phyloP scores from a whole-genome alignment of 37 sponge, comb jelly and placozoan species.

The Haliclona indistincta region DNA sequence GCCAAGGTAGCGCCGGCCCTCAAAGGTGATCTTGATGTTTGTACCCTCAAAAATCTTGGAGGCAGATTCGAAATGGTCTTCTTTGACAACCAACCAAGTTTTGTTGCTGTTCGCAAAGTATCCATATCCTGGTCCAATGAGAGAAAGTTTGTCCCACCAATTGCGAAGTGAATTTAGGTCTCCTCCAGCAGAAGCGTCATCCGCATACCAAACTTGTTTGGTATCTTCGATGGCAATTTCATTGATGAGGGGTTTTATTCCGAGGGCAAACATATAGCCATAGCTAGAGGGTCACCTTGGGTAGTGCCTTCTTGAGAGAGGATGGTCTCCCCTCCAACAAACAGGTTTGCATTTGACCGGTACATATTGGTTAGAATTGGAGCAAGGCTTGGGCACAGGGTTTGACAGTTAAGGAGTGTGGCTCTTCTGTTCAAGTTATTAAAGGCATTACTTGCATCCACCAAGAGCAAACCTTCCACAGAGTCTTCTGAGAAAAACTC shows the following conservation, averaged over 20 bases:
- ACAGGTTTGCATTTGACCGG: neutral
- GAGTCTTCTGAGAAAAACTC: neutral
- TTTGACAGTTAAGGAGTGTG: slow-evolving; percentile 1
- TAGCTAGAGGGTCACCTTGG: slow-evolving; percentile 40
- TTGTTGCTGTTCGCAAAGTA: no score
- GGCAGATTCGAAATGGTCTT: slow-evolving; percentile 24
- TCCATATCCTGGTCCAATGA: slow-evolving; percentile 38
- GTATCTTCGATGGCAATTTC: slow-evolving; percentile 6
- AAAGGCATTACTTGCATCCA: slow-evolving; percentile 19
- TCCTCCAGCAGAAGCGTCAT: no score
- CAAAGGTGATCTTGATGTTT: slow-evolving; percentile 33
- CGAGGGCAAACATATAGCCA: slow-evolving; percentile 61
- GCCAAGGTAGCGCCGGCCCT: slow-evolving; percentile 57
- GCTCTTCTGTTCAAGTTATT: slow-evolving; percentile 11
- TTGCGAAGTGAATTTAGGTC: slow-evolving; percentile 24
- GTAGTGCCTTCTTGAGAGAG: slow-evolving; percentile 36
- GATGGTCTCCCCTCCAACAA: slow-evolving; percentile 3
- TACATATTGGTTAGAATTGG: slow-evolving; percentile 10
- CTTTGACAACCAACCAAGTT: no score
- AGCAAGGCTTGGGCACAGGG: slow-evolving; percentile 4
- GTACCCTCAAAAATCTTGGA: slow-evolving; percentile 32
- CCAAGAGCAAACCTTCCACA: neutral
- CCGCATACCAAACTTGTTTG: slow-evolving; percentile 63
- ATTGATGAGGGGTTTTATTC: slow-evolving; percentile 31
- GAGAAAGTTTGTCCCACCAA: slow-evolving; percentile 33